Conservation (phyloP, 2,797 vertebrate genomes). For the Enteromius radiatus region DNA sequence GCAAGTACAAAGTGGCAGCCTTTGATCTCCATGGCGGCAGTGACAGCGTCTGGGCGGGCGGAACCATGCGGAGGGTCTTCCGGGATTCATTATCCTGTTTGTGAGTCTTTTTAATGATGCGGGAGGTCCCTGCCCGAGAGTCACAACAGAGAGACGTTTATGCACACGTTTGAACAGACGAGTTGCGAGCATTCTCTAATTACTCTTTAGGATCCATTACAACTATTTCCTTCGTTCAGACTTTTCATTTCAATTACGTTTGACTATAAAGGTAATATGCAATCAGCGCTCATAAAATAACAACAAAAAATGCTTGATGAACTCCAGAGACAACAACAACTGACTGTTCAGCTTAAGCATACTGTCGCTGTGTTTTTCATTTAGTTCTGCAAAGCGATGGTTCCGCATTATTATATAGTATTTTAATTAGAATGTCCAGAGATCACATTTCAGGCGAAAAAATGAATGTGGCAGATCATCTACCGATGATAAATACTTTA, state of each 20-base stretch:
- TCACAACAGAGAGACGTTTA: conserved; percentile 57
- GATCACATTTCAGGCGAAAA: conserved; percentile 10
- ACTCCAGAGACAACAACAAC: conserved; percentile 16
- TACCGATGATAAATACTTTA: conserved; percentile 28
- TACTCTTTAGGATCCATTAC: conserved; percentile 50
- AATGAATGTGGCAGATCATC: conserved; percentile 17
- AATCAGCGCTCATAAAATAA: background rate
- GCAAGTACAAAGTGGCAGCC: conserved; percentile 69
- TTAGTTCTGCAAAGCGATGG: background rate
- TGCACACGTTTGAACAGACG: conserved; percentile 22
- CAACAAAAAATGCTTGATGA: background rate
- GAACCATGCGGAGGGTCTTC: conserved; percentile 63
- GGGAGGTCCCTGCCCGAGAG: conserved; percentile 53
- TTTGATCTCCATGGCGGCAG: conserved; percentile 77
- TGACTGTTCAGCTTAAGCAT: background rate
- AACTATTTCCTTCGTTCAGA: conserved; percentile 40
- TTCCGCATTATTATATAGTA: conserved; percentile 17
- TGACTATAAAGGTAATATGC: conserved; percentile 24
- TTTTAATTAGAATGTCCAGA: conserved; percentile 32
- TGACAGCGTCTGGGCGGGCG: conserved; percentile 73
- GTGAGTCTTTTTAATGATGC: conserved; percentile 78
- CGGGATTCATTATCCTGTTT: conserved; percentile 81
- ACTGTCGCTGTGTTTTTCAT: conserved; percentile 22
- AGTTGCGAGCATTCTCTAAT: conserved; percentile 53
- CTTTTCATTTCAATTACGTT: conserved; percentile 35